These are phyloP conservation scores for Sula dactylatra DNA, from an alignment of 2,113 vertebrate genomes.

Conservation along the genomic window DNA sequence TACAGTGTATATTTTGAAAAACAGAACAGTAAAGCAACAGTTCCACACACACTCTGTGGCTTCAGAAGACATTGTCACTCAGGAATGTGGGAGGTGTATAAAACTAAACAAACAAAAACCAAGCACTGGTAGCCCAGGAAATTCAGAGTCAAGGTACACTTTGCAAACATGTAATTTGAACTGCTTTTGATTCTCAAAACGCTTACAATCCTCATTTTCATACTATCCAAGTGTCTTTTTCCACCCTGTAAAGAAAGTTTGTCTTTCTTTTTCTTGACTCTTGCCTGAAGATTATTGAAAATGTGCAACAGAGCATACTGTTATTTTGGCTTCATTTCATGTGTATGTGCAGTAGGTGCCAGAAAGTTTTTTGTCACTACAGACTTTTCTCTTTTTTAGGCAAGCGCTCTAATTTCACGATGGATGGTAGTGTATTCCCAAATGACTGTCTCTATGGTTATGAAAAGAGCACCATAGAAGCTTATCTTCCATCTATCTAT, in stretches of 20 bases:
- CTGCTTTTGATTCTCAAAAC: neutral
- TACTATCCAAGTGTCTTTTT: neutral
- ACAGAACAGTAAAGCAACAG: neutral
- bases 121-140: neutral
- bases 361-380: neutral
- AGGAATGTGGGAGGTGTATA: neutral
- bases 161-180: neutral
- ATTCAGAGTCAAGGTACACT: neutral
- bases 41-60: neutral
- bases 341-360: neutral
- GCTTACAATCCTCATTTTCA: neutral
- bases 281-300: slow-evolving; percentile 14
- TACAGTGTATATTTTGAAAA: neutral
- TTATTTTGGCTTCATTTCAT: neutral
- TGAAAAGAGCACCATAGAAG: slow-evolving; percentile 4
- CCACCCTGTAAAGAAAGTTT: neutral
- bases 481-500: neutral
- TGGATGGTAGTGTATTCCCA: neutral
- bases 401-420: slow-evolving; percentile 3
- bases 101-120: neutral
- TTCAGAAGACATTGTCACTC: neutral
- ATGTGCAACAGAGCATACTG: neutral
- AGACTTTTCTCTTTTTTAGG: slow-evolving; percentile 21
- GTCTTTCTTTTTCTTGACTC: neutral
- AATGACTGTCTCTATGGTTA: neutral